Base-by-base conservation (phyloP, 2,888 invertebrate genomes). In the Nematopogon swammerdamellus region DNA sequence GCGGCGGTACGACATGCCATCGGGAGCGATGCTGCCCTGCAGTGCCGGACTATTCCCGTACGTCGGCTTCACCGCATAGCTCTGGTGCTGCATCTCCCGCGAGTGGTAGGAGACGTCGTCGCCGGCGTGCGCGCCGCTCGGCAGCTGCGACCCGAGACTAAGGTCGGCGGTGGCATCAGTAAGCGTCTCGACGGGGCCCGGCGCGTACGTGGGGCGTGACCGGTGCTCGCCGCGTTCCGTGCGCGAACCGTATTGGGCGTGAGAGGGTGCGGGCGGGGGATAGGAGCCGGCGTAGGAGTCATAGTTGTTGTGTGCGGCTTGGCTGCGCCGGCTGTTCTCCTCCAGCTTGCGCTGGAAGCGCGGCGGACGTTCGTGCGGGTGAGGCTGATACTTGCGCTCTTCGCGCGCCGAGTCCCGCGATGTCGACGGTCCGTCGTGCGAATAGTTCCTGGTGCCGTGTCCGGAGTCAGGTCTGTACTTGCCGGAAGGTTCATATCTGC, bases 271-370 rank as follows among this genome's bases (percentile, higher is more conserved):
- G 25, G 51, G 45, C 57, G 46, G 47, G 52, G 52, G n/a, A 49
- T 25, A 51, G 49, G 17, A 50, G 48, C 18, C 47, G 49, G 5
- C 59, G 62, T 3, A 60, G 61, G n/a, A 45, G 44, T 46, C 48
- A 52, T 49, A 53, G 69, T 18, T 64, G 65, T 2, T 14, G 11
- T 36, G 36, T 6, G 25, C 5, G 11, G 8, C n/a, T 14, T 36
- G 36, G 14, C 14, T 36, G 47, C 51, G 49, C 18, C 46, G 60
- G 58, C 19, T 61, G 61, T 72, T 72, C 54, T 77, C 80, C 46
- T 81, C 80, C 29, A 74, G 57, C 55, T 82, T 83, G 56, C 72
- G 80, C 59, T 85, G 85, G 61, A 85, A 85, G 51, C 85, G 67
- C 3, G 85, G 85, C 18, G 85, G 84, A 58, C 82, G 85, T 58